Evolutionary conservation across 2,113 vertebrate species (phyloP), one percentile per base, ranked within the genome.

Genomic region (Callorhinus ursinus): DNA sequence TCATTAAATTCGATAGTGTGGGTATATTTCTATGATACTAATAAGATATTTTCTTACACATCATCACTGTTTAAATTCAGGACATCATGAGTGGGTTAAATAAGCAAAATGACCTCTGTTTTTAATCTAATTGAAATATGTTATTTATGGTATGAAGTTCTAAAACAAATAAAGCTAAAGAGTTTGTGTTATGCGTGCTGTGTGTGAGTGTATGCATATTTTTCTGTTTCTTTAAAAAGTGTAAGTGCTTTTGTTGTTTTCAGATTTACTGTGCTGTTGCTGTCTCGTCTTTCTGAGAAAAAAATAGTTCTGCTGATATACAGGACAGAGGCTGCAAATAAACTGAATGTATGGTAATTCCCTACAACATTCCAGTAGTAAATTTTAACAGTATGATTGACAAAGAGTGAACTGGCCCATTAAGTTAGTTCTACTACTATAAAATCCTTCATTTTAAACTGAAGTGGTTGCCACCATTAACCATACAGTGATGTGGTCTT

Each of bases 381-480:
- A 96, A 57, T 12, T 96, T 98, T 92, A 97, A 97, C 42, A 88
- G 53, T 53, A 67, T 97, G 95, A 98, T 31, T 94, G 91, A 97
- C 91, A 67, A 93, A 55, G 67, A 94, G 18, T 97, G 67, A 97
- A 93, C 61, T 84, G 26, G 4, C 2, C 71, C 22, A 97, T 89
- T 97, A 96, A 90, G 86, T 92, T 95, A 95, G 81, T 96, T 94
- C 97, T 31, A 85, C 86, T 84, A 67, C 82, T 63, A 14, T 57
- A 92, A 97, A 94, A 82, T 46, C 33, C 93, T 90, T 97, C 33
- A 33, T 79, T 97, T 8, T 72, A 96, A 93, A 97, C 6, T 90
- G 36, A 88, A 71, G 10, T 61, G 46, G 53, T 79, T 94, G 7
- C n/a, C 49, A 67, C 24, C 28, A 0, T 0, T 69, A n/a, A 39